Base-by-base conservation (phyloP, 2,888 invertebrate genomes). In the Mesorhabditis spiculigera region DNA sequence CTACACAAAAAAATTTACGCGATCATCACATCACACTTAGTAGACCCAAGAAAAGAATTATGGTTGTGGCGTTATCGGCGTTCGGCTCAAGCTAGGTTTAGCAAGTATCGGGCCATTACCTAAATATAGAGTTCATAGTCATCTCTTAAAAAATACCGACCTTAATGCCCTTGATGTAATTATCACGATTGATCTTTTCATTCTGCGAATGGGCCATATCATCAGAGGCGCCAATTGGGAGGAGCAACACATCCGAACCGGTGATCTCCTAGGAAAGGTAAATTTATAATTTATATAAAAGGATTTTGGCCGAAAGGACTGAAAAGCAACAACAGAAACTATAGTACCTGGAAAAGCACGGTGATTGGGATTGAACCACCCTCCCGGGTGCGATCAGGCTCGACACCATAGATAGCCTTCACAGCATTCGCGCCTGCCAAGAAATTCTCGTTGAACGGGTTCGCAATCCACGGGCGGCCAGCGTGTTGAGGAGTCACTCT, bases 181-280 rank as follows among this genome's bases (percentile, higher is more conserved):
- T 85, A 64, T 73, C 71, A 72, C 92, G 89, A 88, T 96, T 92
- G 81, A 98, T 90, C 87, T 98, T 98, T 89, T 98, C 97, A 89
- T 98, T 97, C 89, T 97, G 85, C 94, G 95, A 95, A 89, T 98
- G 98, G 73, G 97, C 96, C 82, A 96, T 96, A 88, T 98, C 98
- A 88, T 97, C 96, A 71, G 92, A 92, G 69, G 93, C 91, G 66
- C 97, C 97, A 87, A 98, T 92, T 1, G 97, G 97, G 78, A 98
- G 89, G 75, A 98, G 89, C 85, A 98, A 90, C 67, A 96, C 95
- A 88, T 94, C 96, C 86, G 93, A 93, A 0, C 92, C 79, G 44
- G 84, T 85, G 28, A 83, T 72, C 45, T 86, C 80, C 85, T 88
- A 28, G 87, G 45, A 72, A 67, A 45, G 44, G 8, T 65, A 28